phyloP scores from a whole-genome alignment of 1,140 invertebrate species.

The Pantala flavescens region DNA sequence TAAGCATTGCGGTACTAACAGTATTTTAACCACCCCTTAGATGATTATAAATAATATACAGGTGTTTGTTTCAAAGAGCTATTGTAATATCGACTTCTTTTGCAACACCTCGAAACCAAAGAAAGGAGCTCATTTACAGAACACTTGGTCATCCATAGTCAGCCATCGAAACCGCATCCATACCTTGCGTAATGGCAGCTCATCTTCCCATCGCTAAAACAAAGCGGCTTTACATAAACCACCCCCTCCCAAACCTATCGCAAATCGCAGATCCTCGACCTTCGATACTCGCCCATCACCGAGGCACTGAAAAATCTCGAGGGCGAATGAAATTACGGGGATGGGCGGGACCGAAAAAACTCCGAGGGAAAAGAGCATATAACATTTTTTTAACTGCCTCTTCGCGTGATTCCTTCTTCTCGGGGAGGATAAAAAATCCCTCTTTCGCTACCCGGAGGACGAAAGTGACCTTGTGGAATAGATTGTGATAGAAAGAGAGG shows the following conservation, averaged over 20 bases:
- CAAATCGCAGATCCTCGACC: background rate
- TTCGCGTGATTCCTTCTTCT: background rate
- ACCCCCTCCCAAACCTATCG: background rate
- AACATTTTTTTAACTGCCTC: background rate
- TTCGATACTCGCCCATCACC: background rate
- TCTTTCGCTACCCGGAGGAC: background rate
- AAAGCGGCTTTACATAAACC: too few species aligned
- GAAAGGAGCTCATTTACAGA: too few species aligned
- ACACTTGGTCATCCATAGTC: too few species aligned
- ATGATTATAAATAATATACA: too few species aligned
- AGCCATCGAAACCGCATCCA: too few species aligned
- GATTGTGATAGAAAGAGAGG: background rate
- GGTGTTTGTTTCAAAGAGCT: too few species aligned
- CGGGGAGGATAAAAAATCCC: background rate
- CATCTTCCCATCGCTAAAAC: too few species aligned
- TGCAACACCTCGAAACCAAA: too few species aligned
- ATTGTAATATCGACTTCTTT: too few species aligned
- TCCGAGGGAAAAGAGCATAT: background rate
- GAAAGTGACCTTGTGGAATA: conserved; percentile 3
- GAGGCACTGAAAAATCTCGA: background rate
- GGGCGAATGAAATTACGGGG: background rate
- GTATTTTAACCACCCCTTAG: too few species aligned
- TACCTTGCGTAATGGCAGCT: too few species aligned
- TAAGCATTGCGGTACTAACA: too few species aligned
- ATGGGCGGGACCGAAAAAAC: background rate